Conservation (phyloP, 2,797 vertebrate genomes). For the Lateolabrax maculatus region DNA sequence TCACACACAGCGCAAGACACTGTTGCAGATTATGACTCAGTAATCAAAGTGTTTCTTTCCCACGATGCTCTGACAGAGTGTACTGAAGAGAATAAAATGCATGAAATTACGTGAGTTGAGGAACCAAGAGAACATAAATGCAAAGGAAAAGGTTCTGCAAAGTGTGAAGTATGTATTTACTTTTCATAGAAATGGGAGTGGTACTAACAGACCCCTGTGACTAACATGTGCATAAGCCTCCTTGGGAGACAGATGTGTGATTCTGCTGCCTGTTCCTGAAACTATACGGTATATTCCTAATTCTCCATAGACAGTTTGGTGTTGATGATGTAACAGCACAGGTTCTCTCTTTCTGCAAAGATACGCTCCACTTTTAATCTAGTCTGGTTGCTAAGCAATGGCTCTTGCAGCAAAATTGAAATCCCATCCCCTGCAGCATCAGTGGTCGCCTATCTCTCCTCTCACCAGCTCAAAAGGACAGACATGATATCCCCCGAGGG, state of each 20-base stretch:
- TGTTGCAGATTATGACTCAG: slow-evolving; percentile 41
- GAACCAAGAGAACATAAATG: not conserved
- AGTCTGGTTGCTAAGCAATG: slow-evolving; percentile 85
- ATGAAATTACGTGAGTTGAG: not conserved
- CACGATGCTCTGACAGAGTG: not conserved
- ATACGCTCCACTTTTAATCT: slow-evolving; percentile 75
- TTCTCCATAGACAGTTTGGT: slow-evolving; percentile 43
- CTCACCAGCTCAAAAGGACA: slow-evolving; percentile 55
- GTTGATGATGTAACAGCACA: slow-evolving; percentile 64
- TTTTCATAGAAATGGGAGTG: slow-evolving; percentile 5
- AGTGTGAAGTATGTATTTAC: not conserved
- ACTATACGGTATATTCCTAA: not conserved
- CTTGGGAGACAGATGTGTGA: slow-evolving; percentile 18
- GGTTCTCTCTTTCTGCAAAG: slow-evolving; percentile 56
- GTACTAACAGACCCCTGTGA: slow-evolving; percentile 3
- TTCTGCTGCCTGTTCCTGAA: slow-evolving; percentile 10
- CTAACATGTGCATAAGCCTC: not conserved
- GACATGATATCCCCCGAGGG: slow-evolving; percentile 56
- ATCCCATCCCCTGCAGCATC: slow-evolving; percentile 73
- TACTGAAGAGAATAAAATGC: not conserved
- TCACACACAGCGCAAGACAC: slow-evolving; percentile 38
- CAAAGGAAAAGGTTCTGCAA: slow-evolving; percentile 1
- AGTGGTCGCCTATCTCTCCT: slow-evolving; percentile 51
- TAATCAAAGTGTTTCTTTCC: slow-evolving; percentile 2
- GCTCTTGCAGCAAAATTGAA: slow-evolving; percentile 77